Base-by-base conservation (phyloP, 2,113 vertebrate species). In the Pachyramphus minor region DNA sequence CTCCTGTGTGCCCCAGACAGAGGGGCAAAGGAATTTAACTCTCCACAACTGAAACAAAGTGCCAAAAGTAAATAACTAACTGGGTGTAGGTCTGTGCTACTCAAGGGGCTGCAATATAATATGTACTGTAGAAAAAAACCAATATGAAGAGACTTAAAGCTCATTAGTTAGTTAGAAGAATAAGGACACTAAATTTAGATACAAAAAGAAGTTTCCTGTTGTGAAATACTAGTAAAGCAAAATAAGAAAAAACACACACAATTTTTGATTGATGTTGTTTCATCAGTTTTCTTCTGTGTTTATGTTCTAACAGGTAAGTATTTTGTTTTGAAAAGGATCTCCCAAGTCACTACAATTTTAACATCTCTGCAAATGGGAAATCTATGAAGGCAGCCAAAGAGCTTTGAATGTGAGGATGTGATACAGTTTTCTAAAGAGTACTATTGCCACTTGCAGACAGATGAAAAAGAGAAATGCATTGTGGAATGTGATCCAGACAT, bases 1-100 rank as follows among this genome's bases (percentile, higher is more conserved):
- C 59, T 63, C 0, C 0, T 18, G 2, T 68, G 14, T 82, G 14
- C 27, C 30, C 19, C 44, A 74, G 39, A n/a, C 0, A 2, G 21
- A 69, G 9, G 39, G 4, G 4, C n/a, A 84, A 20, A 39, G 28
- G 8, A 84, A 53, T 20, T 55, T 63, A 49, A 76, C 24, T 75
- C 62, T 23, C 66, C 41, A 56, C 33, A 66, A 56, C 10, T 45
- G 21, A 56, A 37, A 69, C 49, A 79, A 79, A 66, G 18, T 1
- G 1, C 10, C 12, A 35, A 31, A 75, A 60, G 6, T 55, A 55
- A 75, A 49, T 31, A 53, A 74, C 37, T 24, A 66, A 74, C n/a
- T 27, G 4, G 6, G 3, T 64, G 52, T 5, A 53, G 9, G 11
- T 50, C 45, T 66, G 45, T 50, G 62, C 33, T 64, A 60, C 30